Base-by-base conservation (phyloP, 2,113 vertebrate species). In the Oncorhynchus keta region DNA sequence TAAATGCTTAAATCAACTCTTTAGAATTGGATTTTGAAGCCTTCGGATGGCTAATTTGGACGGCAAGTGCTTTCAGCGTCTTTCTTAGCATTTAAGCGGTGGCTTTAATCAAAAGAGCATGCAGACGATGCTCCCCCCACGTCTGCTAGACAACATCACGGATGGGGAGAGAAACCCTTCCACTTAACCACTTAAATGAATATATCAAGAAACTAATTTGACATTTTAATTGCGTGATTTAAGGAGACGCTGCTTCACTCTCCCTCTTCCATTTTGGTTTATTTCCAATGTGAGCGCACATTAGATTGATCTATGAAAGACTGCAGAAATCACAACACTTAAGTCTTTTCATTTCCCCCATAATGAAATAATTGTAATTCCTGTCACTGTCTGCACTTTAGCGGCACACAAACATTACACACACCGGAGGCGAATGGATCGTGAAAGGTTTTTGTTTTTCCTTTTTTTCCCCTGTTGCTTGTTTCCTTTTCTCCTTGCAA, bases 341-440 rank as follows among this genome's bases (percentile, higher is more conserved):
- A 98, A 96, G 95, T 96, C 95, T 97, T 99, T 99, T 98, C 97
- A 99, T 98, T 99, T 99, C 90, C 90, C 91, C 20, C 93, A 89
- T 99, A 97, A 99, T 99, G 94, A 98, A 99, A 98, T 99, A 99
- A 99, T 99, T 99, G 97, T 99, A 98, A 99, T 99, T 99, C 98
- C 93, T 97, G 97, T 99, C 98, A 99, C 96, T 93, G 94, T 95
- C 95, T 97, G 96, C 96, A 96, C 96, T 97, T 97, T 96, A 93
- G 93, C 85, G 90, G 85, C 85, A 92, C 93, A 94, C 94, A 95
- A 95, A 95, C 95, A 96, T 93, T 83, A 90, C 91, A 88, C 92
- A 90, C 90, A 91, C 93, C 88, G 45, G 24, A 55, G 83, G 87
- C 79, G 81, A 82, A 85, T 88, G 83, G 85, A 89, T 86, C 64